Evolutionary conservation across 2,797 vertebrate species (phyloP).

Genomic region (Smutsia gigantea): DNA sequence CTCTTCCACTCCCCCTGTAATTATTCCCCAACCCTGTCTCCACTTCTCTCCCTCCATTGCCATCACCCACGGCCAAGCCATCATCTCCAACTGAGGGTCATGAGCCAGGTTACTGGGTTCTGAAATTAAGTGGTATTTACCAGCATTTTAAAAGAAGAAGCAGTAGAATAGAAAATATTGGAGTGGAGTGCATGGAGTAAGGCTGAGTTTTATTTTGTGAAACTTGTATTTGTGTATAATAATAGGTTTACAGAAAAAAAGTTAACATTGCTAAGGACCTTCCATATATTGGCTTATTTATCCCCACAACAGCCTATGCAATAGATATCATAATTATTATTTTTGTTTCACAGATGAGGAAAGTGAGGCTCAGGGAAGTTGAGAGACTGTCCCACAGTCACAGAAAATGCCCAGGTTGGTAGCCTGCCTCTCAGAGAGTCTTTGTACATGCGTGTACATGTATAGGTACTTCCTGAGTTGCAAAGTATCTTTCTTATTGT

Average conservation of each 20-base stretch:
- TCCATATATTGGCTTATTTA: not conserved
- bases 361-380: not conserved
- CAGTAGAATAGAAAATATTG: not conserved
- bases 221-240: not conserved
- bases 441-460: not conserved
- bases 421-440: not conserved
- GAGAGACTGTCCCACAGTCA: not conserved
- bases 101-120: not conserved
- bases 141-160: not conserved
- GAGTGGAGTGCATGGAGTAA: not conserved
- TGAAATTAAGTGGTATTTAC: not conserved
- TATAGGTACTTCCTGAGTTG: rapidly evolving
- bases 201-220: constrained; percentile 6
- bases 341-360: not conserved
- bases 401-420: not conserved
- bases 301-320: not conserved
- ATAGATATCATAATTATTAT: not conserved
- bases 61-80: not conserved
- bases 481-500: not conserved
- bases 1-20: rapidly evolving
- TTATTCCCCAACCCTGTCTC: not conserved
- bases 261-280: not conserved
- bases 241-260: not conserved
- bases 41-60: not conserved
- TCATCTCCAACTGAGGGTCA: not conserved